phyloP scores from a whole-genome alignment of 2,113 vertebrate genomes.

The Cyphomyrus plagiostoma region DNA sequence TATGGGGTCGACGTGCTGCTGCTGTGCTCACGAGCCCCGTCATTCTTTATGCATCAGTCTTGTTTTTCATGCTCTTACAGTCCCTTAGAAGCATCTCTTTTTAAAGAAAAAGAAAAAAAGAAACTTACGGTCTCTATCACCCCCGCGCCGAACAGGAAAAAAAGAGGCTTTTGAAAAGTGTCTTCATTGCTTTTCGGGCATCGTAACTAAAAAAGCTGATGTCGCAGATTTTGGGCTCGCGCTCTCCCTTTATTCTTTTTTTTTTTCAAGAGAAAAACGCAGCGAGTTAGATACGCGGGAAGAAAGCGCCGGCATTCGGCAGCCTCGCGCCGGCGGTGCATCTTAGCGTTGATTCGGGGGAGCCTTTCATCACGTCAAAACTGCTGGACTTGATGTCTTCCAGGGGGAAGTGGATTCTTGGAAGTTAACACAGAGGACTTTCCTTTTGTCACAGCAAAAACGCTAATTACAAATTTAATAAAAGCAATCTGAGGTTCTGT shows the following conservation, averaged over 20 bases:
- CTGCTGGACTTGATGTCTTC: background rate
- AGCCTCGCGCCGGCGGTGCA: background rate
- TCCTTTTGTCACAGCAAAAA: background rate
- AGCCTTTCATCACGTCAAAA: background rate
- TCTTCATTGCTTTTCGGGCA: background rate
- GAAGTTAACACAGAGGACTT: background rate
- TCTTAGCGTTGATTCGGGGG: background rate
- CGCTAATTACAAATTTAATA: background rate
- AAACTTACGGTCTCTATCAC: background rate
- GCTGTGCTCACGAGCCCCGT: background rate
- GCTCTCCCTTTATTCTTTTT: background rate
- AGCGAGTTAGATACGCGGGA: background rate
- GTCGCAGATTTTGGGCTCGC: background rate
- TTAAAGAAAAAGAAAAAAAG: background rate
- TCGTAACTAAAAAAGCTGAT: conserved; percentile 8
- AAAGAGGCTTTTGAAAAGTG: background rate
- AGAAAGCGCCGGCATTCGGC: background rate
- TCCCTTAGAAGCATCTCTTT: background rate
- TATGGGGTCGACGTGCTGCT: background rate
- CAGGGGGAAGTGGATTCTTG: background rate
- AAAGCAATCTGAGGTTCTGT: background rate
- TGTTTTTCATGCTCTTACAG: background rate
- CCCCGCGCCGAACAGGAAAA: background rate
- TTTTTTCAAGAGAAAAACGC: background rate
- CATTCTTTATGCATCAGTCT: background rate